These are phyloP conservation scores for Caenorhabditis sulstoni DNA, from an alignment of 2,888 invertebrate species.

Conservation along the genomic window DNA sequence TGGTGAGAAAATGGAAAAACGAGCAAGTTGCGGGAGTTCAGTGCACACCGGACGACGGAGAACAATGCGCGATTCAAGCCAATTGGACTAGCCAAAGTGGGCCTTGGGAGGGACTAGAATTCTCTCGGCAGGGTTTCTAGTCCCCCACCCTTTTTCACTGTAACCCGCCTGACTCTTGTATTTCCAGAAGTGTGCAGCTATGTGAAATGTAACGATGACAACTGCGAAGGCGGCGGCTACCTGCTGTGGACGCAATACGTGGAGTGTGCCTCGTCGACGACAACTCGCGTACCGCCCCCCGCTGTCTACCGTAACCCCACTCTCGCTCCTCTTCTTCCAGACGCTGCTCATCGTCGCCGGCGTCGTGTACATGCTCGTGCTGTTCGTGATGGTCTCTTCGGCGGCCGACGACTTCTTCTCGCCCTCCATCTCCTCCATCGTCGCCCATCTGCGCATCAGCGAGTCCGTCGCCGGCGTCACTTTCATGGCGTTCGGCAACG, in stretches of 20 bases:
- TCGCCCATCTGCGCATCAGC: constrained; percentile 81
- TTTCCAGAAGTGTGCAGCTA: constrained; percentile 63
- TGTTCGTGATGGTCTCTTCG: constrained; percentile 71
- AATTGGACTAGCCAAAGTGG: constrained; percentile 26
- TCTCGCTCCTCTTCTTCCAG: constrained; percentile 13
- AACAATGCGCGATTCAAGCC: constrained; percentile 31
- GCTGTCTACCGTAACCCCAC: no score
- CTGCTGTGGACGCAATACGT: constrained; percentile 69
- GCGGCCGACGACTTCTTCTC: constrained; percentile 80
- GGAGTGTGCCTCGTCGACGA: constrained; percentile 56
- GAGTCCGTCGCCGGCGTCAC: constrained; percentile 84
- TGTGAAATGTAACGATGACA: constrained; percentile 65
- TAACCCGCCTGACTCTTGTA: no score
- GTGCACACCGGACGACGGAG: constrained; percentile 35
- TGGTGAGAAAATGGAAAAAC: constrained; percentile 35
- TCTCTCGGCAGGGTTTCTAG: no score
- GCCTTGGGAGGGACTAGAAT: neutral
- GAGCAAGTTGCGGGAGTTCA: neutral
- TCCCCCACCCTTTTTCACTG: no score
- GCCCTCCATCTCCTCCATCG: constrained; percentile 82
- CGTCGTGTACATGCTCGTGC: constrained; percentile 63
- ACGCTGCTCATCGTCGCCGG: constrained; percentile 60
- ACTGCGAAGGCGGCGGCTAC: constrained; percentile 76
- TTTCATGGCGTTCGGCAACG: constrained; percentile 87
- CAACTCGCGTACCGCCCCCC: constrained; percentile 41